Evolutionary conservation across 2,113 vertebrate genomes (phyloP).

Genomic region (Zapus hudsonius): DNA sequence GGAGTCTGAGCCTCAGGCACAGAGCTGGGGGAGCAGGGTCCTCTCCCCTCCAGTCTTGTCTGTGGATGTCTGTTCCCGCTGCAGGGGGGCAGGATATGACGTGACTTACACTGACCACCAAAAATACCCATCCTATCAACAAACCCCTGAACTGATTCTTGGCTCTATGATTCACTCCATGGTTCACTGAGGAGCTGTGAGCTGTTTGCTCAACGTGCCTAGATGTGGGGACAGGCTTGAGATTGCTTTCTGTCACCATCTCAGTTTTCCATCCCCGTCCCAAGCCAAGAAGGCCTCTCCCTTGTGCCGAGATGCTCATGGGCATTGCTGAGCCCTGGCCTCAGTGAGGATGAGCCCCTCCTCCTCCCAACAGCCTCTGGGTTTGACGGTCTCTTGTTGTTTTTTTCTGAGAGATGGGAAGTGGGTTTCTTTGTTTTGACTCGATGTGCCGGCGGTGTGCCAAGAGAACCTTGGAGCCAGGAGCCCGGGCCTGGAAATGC

Average conservation of each 20-base stretch:
- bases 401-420: not conserved
- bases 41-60: not conserved
- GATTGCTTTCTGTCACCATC: too few species aligned
- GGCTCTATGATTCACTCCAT: too few species aligned
- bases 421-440: not conserved
- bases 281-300: not conserved
- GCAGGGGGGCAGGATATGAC: fast-evolving
- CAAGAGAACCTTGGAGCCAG: too few species aligned
- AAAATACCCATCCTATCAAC: fast-evolving
- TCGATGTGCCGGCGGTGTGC: too few species aligned
- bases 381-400: not conserved
- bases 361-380: not conserved
- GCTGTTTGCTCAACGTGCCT: too few species aligned
- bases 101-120: not conserved
- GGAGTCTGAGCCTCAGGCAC: not conserved
- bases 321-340: not conserved
- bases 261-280: not conserved
- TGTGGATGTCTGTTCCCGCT: not conserved
- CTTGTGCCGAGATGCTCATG: fast-evolving
- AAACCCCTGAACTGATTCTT: not conserved
- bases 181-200: not conserved
- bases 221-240: too few species aligned
- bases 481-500: too few species aligned
- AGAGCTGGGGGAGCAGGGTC: not conserved
- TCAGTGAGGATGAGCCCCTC: fast-evolving